Conservation (phyloP, 2,888 invertebrate species). For the Isoperla grammatica region DNA sequence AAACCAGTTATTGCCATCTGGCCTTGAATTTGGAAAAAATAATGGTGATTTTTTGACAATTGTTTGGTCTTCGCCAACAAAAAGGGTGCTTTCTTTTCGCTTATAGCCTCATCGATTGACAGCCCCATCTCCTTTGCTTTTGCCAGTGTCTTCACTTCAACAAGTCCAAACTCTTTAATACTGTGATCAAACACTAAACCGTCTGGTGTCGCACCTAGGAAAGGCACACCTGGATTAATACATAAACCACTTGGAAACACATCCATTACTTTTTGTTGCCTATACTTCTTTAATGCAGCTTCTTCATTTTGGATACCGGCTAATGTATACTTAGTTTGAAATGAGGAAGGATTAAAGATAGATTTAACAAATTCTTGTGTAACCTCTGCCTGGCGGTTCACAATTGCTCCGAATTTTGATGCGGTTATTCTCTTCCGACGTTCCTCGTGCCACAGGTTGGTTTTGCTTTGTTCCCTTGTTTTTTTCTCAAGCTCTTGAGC, state of each 20-base stretch:
- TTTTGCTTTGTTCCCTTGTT: neutral
- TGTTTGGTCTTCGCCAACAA: neutral
- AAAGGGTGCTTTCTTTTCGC: neutral
- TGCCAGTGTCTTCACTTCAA: neutral
- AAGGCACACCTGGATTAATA: slow-evolving; percentile 21
- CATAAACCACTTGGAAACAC: neutral
- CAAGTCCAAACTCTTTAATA: neutral
- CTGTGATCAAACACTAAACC: slow-evolving; percentile 16
- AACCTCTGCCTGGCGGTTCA: neutral
- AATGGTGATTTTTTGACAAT: neutral
- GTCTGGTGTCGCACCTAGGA: slow-evolving; percentile 23
- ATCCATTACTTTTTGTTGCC: neutral
- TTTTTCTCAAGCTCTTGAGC: neutral
- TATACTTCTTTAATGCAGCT: neutral
- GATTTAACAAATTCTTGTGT: neutral
- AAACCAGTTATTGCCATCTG: neutral
- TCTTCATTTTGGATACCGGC: neutral
- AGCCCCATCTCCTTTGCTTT: neutral
- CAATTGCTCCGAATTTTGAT: neutral
- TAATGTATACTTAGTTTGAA: neutral
- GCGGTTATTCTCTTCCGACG: neutral
- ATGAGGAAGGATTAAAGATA: neutral
- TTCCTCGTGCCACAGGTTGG: neutral
- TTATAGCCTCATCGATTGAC: neutral
- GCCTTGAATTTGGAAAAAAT: slow-evolving; percentile 22